Evolutionary conservation across 2,113 vertebrate species (phyloP).

Genomic region (Diglossa brunneiventris): DNA sequence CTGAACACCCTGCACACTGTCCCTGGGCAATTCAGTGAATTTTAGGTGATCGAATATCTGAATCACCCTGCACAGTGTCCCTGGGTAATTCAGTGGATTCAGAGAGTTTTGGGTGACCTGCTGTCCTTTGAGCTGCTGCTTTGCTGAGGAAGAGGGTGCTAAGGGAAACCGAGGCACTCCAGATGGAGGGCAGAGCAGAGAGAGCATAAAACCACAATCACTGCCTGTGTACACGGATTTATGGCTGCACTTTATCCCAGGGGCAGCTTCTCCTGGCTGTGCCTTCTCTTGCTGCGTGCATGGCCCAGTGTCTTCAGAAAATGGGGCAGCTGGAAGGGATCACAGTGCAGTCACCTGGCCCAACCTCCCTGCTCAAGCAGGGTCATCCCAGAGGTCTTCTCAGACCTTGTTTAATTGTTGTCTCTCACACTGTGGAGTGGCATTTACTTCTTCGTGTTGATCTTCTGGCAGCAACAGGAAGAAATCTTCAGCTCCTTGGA

Average conservation of each 20-base stretch:
- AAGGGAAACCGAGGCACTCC: background rate
- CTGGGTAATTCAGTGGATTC: background rate
- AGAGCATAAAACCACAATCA: background rate
- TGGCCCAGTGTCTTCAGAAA: background rate
- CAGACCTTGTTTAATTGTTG: background rate
- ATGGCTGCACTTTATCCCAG: background rate
- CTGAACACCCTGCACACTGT: no score
- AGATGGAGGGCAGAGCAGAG: background rate
- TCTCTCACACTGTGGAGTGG: background rate
- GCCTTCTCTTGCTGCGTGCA: background rate
- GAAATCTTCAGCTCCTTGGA: background rate
- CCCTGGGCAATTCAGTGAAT: no score
- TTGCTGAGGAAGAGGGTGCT: background rate
- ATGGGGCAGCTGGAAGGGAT: background rate
- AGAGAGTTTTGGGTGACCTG: background rate
- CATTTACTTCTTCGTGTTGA: background rate
- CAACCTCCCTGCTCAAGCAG: background rate
- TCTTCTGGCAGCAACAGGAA: background rate
- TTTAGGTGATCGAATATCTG: no score
- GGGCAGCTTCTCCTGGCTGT: background rate
- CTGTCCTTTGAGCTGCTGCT: background rate
- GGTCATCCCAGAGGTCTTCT: background rate
- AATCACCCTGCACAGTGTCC: no score
- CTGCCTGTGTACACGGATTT: background rate
- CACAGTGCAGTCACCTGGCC: background rate